Evolutionary conservation across 2,888 invertebrate genomes (phyloP).

Genomic region (Trileptium ribeirensis): DNA sequence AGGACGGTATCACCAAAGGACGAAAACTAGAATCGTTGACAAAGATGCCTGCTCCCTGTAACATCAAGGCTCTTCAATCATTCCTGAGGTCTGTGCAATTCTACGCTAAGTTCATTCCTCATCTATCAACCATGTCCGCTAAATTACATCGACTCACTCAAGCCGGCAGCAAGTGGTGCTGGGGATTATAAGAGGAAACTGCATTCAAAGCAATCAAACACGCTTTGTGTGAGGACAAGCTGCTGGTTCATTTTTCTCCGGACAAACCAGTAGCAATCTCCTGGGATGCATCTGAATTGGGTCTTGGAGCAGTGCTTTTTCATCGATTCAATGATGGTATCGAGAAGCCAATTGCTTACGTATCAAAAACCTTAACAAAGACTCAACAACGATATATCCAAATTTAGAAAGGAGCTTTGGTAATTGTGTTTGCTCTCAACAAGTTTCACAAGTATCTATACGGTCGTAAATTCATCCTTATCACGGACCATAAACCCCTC

Average conservation of each 20-base stretch:
- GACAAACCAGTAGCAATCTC: neutral
- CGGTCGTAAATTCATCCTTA: conserved; percentile 30
- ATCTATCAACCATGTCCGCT: neutral
- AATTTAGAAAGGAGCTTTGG: conserved; percentile 38
- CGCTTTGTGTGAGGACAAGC: neutral
- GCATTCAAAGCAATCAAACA: neutral
- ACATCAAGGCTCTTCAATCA: neutral
- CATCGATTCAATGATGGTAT: conserved; percentile 29
- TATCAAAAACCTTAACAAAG: conserved; percentile 34
- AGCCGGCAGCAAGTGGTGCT: neutral
- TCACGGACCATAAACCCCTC: conserved; percentile 35
- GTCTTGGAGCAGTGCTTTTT: conserved; percentile 23
- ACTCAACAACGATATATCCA: conserved; percentile 37
- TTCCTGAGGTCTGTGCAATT: neutral
- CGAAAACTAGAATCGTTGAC: conserved; percentile 24
- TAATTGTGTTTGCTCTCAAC: conserved; percentile 36
- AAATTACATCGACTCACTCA: neutral
- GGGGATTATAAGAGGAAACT: neutral
- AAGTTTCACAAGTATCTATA: conserved; percentile 39
- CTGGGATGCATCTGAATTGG: conserved; percentile 16
- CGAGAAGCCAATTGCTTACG: conserved; percentile 36
- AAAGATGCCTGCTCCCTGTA: conserved; percentile 10
- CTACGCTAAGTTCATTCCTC: neutral
- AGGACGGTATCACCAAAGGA: conserved; percentile 21
- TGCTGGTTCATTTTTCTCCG: neutral